Evolutionary conservation across 2,888 invertebrate genomes (phyloP).

Genomic region (Heteropelma amictum): DNA sequence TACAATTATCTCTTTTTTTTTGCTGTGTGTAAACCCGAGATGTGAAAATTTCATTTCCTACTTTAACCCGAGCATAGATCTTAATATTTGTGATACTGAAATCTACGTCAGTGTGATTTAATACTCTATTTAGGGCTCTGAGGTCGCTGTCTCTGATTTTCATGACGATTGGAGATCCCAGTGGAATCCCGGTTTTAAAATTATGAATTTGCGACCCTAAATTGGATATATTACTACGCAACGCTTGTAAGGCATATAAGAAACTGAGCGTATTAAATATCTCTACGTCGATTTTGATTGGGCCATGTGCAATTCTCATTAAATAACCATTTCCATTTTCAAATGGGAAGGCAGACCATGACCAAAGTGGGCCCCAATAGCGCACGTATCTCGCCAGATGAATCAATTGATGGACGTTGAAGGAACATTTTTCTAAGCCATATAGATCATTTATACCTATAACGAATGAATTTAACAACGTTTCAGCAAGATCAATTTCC

Average conservation of each 20-base stretch:
- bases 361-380: slow-evolving; percentile 14
- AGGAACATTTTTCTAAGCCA: slow-evolving; percentile 25
- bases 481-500: slow-evolving; percentile 14
- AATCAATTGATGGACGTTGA: slow-evolving; percentile 19
- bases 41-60: slow-evolving; percentile 1
- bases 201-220: neutral
- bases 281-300: slow-evolving; percentile 16
- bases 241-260: neutral
- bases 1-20: neutral
- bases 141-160: neutral
- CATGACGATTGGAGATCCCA: neutral
- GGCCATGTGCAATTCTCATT: slow-evolving; percentile 19
- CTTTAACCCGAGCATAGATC: neutral
- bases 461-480: slow-evolving; percentile 5
- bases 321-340: no score
- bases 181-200: neutral
- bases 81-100: neutral
- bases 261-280: slow-evolving; percentile 5
- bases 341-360: slow-evolving; percentile 26
- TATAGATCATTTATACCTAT: slow-evolving; percentile 4
- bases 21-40: neutral
- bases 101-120: neutral
- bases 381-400: neutral
- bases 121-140: neutral
- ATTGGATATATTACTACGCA: neutral